Conservation (phyloP, 1,140 invertebrate species). For the Agraylea sexmaculata region DNA sequence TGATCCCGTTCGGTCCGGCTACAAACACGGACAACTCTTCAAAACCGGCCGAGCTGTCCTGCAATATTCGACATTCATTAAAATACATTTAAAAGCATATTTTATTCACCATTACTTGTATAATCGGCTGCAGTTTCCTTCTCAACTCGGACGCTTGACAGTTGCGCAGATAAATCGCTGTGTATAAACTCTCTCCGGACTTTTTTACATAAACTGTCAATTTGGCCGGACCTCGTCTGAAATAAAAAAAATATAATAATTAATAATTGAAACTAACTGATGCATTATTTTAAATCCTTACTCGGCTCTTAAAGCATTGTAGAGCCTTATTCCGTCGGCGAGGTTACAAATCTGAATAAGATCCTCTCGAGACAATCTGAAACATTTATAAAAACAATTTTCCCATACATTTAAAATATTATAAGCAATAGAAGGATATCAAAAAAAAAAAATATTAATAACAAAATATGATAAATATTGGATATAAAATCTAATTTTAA, state of each 20-base stretch:
- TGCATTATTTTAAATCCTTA: slow-evolving; percentile 32
- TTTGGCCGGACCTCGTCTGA: slow-evolving; percentile 58
- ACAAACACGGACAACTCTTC: slow-evolving; percentile 29
- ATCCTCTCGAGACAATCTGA: slow-evolving; percentile 72
- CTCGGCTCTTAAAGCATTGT: slow-evolving; percentile 76
- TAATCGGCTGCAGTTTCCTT: slow-evolving; percentile 49
- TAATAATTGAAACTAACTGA: slow-evolving; percentile 6
- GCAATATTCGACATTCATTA: slow-evolving; percentile 5
- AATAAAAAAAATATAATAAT: slow-evolving; percentile 15
- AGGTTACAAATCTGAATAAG: slow-evolving; percentile 88
- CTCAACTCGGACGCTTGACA: slow-evolving; percentile 54
- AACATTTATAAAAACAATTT: too few relatives aligned
- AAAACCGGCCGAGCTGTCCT: slow-evolving; percentile 22
- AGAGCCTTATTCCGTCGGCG: slow-evolving; percentile 81
- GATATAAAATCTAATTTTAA: too few relatives aligned
- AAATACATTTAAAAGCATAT: slow-evolving; percentile 32
- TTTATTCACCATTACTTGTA: slow-evolving; percentile 44
- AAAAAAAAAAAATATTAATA: too few relatives aligned
- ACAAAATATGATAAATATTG: too few relatives aligned
- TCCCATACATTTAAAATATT: too few relatives aligned
- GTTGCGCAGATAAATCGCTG: slow-evolving; percentile 65
- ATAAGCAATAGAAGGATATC: too few relatives aligned
- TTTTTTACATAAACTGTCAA: slow-evolving; percentile 70
- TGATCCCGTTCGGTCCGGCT: slow-evolving; percentile 30
- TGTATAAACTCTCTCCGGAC: slow-evolving; percentile 53